Evolutionary conservation across 2,113 vertebrate species (phyloP).

Genomic region (Neolamprologus sp.): DNA sequence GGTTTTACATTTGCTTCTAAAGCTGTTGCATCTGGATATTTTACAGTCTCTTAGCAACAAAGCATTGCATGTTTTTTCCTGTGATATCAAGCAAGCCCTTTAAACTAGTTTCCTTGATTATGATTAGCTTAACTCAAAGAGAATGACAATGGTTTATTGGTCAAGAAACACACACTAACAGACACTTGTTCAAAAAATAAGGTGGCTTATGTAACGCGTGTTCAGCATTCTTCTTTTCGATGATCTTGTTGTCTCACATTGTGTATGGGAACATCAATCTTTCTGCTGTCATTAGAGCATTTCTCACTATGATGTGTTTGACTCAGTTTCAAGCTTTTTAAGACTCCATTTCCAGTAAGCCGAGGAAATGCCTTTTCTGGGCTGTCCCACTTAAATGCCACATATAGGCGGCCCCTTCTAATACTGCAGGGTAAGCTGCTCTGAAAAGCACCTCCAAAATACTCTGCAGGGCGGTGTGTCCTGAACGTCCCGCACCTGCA

Average conservation of each 20-base stretch:
- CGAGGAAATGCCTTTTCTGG: constrained; percentile 76
- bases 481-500: constrained; percentile 71
- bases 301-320: constrained; percentile 15
- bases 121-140: neutral
- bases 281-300: neutral
- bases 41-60: neutral
- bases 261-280: neutral
- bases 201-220: neutral
- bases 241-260: neutral
- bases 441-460: constrained; percentile 47
- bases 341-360: constrained; percentile 60
- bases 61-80: neutral
- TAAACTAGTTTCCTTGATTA: neutral
- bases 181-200: neutral
- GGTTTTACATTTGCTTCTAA: neutral
- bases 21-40: neutral
- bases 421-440: constrained; percentile 47
- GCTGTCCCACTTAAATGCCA: constrained; percentile 64
- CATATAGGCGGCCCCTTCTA: constrained; percentile 60
- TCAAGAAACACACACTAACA: neutral
- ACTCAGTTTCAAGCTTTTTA: neutral
- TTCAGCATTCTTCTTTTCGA: neutral
- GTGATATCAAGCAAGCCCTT: neutral
- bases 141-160: fast-evolving
- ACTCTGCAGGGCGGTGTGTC: constrained; percentile 51